Percentiles rank a stretch among this genome's conserved stretches.
Evolutionary conservation across 2,888 invertebrate genomes (phyloP).

Genomic region (Lissocephala sabroskyi): DNA sequence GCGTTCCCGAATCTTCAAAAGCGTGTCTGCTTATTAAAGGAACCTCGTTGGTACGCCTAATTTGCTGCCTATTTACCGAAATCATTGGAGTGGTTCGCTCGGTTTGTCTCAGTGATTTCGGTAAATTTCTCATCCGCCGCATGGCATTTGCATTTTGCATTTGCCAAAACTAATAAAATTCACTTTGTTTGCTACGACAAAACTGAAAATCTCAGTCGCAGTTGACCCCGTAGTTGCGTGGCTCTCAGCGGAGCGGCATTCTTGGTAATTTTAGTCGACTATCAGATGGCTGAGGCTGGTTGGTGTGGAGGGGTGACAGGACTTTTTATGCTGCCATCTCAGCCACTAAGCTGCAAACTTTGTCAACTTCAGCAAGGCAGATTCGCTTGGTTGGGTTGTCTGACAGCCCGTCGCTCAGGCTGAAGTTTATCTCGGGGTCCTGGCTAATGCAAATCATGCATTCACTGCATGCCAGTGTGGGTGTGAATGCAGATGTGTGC

Average conservation of each 20-base stretch:
- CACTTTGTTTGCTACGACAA: conserved; percentile 6
- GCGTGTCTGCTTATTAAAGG: conserved; percentile 14
- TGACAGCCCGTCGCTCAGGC: neutral
- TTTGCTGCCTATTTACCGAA: conserved; percentile 41
- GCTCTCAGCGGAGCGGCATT: no score
- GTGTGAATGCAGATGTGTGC: conserved; percentile 10
- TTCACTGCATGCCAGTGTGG: conserved; percentile 7
- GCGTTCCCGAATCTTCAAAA: conserved; percentile 18
- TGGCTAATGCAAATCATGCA: neutral
- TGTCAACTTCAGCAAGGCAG: conserved; percentile 17
- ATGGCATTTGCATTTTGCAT: conserved; percentile 16
- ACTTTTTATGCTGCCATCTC: no score
- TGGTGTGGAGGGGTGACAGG: no score
- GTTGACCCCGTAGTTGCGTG: neutral
- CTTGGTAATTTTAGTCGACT: no score
- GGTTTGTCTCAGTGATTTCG: neutral
- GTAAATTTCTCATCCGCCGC: neutral
- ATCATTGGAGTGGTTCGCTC: no score
- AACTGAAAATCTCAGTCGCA: neutral
- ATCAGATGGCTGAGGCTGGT: no score
- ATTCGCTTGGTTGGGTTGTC: no score
- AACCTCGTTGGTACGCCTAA: conserved; percentile 20
- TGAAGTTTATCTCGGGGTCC: neutral
- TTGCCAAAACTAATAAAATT: conserved; percentile 26
- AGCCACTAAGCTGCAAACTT: conserved; percentile 10